phyloP scores from a whole-genome alignment of 2,888 invertebrate genomes.

The Notodonta ziczac region DNA sequence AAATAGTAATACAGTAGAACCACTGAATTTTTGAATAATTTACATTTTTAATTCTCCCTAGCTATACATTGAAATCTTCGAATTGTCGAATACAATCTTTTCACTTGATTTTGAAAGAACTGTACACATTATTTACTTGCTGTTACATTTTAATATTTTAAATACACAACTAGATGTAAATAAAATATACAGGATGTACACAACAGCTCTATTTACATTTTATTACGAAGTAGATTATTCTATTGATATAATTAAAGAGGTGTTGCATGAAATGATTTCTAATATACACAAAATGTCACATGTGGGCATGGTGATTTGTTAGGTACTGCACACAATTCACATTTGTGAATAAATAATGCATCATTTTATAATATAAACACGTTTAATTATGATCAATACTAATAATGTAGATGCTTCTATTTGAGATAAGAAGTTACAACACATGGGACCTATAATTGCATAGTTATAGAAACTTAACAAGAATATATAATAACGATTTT shows the following conservation, averaged over 20 bases:
- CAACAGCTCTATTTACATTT: slow-evolving; percentile 4
- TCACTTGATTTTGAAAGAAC: slow-evolving; percentile 23
- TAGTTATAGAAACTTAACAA: slow-evolving; percentile 28
- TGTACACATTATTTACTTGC: slow-evolving; percentile 16
- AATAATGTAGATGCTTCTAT: slow-evolving; percentile 22
- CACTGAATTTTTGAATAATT: slow-evolving; percentile 43
- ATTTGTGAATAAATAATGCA: neutral
- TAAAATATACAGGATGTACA: slow-evolving; percentile 23
- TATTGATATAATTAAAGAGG: neutral
- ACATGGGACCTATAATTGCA: slow-evolving; percentile 12
- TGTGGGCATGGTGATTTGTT: neutral
- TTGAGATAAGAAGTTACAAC: slow-evolving; percentile 18
- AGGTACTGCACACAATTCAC: neutral
- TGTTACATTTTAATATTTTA: slow-evolving; percentile 13
- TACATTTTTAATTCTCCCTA: slow-evolving; percentile 34
- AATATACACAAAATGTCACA: neutral
- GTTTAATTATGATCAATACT: slow-evolving; percentile 10
- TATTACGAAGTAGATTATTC: neutral
- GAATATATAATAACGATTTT: slow-evolving; percentile 20
- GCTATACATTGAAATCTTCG: slow-evolving; percentile 29
- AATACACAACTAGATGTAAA: slow-evolving; percentile 6
- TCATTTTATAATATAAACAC: neutral
- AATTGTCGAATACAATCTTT: slow-evolving; percentile 13
- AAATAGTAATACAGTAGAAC: slow-evolving; percentile 44
- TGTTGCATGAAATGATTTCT: neutral